Evolutionary conservation across 2,888 invertebrate genomes (phyloP), one percentile per base, ranked within the genome.

Genomic region (Dyspetes luteomarginatus): DNA sequence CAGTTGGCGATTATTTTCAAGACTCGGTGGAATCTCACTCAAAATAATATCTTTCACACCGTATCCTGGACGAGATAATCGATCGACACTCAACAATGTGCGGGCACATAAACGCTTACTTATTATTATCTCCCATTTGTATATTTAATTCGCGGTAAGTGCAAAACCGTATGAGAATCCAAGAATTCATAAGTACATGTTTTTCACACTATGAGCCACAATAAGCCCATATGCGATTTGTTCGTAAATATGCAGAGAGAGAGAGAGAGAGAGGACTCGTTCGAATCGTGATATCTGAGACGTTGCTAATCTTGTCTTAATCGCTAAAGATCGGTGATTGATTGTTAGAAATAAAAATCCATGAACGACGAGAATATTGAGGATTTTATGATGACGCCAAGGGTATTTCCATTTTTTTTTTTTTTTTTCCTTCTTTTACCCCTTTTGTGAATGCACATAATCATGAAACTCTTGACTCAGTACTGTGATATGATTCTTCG

Each of bases 21-120:
- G n/a, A 50, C 22, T 3, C 9, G 43, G 17, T 30, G 26, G 30
- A 26, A 19, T 22, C 22, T 48, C 19, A 4, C 5, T 17, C 17
- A 56, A 58, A 67, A 52, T 36, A 43, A 60, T 64, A 68, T 68
- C 24, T 56, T 72, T 30, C 68, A 60, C n/a, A 45, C 72, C 75
- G 26, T 19, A 84, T 84, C 84, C 83, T 84, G 84, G 78, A 80
- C 79, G 72, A 85, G 82, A 85, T 85, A 83, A 85, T 85, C 81
- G 80, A 85, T 84, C 73, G 74, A 41, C 55, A 77, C 55, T 71
- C 41, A 64, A 81, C 71, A 76, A 73, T 52, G 22, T 62, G 60
- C 67, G 64, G 36, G 12, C n/a, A n/a, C n/a, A n/a, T n/a, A 41
- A 60, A 24, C 56, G 64, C 24, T 36, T 26, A 24, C 56, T 75